phyloP scores from a whole-genome alignment of 2,797 vertebrate species.

The Balearica regulorum region DNA sequence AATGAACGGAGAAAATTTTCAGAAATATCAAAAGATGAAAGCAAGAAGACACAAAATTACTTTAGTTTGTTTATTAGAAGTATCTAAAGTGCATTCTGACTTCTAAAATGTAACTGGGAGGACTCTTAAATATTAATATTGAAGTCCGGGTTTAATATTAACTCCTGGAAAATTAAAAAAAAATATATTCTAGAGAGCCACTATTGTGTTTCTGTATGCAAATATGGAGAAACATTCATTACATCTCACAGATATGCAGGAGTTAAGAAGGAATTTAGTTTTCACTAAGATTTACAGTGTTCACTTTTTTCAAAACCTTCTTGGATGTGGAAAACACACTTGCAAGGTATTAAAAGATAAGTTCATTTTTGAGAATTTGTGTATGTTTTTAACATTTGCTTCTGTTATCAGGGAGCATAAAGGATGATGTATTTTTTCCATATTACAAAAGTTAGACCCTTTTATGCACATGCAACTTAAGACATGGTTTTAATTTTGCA shows the following conservation, averaged over 20 bases:
- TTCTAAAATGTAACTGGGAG: neutral
- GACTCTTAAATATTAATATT: neutral
- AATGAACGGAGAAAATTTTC: neutral
- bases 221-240: neutral
- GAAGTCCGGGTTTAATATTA: neutral
- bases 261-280: neutral
- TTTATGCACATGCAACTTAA: neutral
- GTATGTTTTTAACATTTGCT: neutral
- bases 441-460: neutral
- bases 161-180: neutral
- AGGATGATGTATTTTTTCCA: neutral
- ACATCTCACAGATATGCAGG: neutral
- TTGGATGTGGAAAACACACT: neutral
- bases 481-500: neutral
- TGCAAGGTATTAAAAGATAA: neutral
- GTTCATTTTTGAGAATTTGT: neutral
- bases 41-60: conserved; percentile 12
- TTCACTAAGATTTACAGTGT: neutral
- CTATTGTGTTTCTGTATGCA: neutral
- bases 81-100: neutral
- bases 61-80: neutral
- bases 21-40: conserved; percentile 12
- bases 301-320: neutral
- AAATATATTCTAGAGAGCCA: neutral
- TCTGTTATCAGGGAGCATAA: neutral